Percentiles rank a stretch among this genome's conserved stretches.
These are phyloP conservation scores for Sesamia inferens DNA, from an alignment of 2,888 invertebrate species.

Conservation along the genomic window DNA sequence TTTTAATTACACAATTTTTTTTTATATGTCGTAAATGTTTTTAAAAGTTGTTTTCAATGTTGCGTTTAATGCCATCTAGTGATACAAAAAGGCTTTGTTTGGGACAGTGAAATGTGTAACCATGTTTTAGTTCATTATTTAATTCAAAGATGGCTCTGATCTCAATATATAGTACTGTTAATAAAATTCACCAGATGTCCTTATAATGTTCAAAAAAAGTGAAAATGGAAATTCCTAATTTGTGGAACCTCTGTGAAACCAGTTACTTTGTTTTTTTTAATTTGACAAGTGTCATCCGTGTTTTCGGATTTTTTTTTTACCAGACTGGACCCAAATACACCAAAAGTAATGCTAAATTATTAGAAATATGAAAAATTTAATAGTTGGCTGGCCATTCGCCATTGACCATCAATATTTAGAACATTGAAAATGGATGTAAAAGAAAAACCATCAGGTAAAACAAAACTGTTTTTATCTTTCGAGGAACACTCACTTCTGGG, in stretches of 20 bases:
- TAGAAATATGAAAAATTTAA: slow-evolving; percentile 16
- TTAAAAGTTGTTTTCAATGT: background rate
- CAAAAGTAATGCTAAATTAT: background rate
- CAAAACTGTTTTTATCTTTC: background rate
- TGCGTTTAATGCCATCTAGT: slow-evolving; percentile 34
- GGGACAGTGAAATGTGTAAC: background rate
- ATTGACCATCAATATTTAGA: slow-evolving; percentile 3
- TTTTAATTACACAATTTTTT: background rate
- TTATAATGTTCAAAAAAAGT: slow-evolving; percentile 7
- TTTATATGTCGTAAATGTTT: background rate
- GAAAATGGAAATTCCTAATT: background rate
- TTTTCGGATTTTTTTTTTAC: slow-evolving; percentile 14
- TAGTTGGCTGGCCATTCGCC: slow-evolving; percentile 4
- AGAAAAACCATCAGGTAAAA: slow-evolving; percentile 18
- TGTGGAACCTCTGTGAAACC: slow-evolving; percentile 24
- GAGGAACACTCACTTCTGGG: background rate
- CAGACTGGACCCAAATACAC: background rate
- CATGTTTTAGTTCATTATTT: background rate
- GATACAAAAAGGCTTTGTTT: background rate
- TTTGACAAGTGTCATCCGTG: slow-evolving; percentile 27
- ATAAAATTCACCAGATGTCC: slow-evolving; percentile 22
- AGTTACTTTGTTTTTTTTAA: slow-evolving; percentile 24
- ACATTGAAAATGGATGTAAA: slow-evolving; percentile 22
- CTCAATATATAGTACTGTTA: accelerated
- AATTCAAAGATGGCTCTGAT: slow-evolving; percentile 29